Evolutionary conservation across 2,888 invertebrate genomes (phyloP), one percentile per base, ranked within the genome.

Genomic region (Neoscelio sp.): DNA sequence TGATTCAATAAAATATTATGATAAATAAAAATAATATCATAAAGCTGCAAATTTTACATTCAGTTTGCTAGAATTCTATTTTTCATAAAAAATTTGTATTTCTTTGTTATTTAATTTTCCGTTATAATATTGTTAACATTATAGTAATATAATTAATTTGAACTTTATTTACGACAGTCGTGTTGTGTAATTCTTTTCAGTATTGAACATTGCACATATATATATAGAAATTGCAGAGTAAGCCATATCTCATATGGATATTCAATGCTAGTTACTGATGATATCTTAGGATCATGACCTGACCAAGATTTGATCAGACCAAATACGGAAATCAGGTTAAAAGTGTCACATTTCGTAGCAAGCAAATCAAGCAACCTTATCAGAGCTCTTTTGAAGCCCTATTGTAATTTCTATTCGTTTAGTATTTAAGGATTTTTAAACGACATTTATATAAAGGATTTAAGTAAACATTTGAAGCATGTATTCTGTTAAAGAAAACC

Each of bases 351-450:
- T 77, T 70, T 77, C 76, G 64, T 54, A 12, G 56, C 56, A 50
- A 70, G 64, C 64, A 56, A 77, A 64, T 71, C 56, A 70, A 65
- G 71, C 77, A 77, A 48, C 70, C 77, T 71, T 77, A 71, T 77
- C 71, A 65, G 44, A 70, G 64, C 76, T 52, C 62, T 67, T 64
- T 54, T 6, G 70, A 77, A 70, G 77, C 77, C 77, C 7, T 64
- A 54, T 54, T 60, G 35, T 46, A 30, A 62, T 71, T 71, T 77
- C 60, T 46, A 33, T 17, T 60, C 33, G 35, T 65, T 77, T 71
- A 60, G 35, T 52, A 35, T 23, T 44, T 40, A 44, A n/a, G 56
- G 40, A 40, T 38, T 50, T 77, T 48, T 64, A 42, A 68, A 75
- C 62, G 52, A 0, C 62, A 71, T 70, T 71, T 70, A 15, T 48